These are phyloP conservation scores for Epinephelus awoara DNA, from an alignment of 2,797 vertebrate species.

Conservation along the genomic window DNA sequence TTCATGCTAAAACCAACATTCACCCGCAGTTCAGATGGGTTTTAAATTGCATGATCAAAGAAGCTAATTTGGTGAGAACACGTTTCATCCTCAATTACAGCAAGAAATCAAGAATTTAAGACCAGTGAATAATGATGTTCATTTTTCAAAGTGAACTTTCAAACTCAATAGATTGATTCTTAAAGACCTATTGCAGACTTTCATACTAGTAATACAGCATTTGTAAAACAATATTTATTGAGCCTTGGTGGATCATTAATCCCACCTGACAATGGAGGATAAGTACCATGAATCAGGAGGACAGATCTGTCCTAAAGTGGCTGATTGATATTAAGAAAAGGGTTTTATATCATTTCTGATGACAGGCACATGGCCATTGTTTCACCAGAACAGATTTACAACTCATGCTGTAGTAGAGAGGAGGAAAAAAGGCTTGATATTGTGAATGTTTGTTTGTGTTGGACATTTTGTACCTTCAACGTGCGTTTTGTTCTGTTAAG, in stretches of 20 bases:
- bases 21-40: constrained; percentile 20
- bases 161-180: neutral
- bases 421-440: neutral
- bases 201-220: neutral
- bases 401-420: neutral
- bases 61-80: constrained; percentile 36
- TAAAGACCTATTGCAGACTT: neutral
- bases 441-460: constrained; percentile 12
- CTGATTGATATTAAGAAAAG: constrained; percentile 20
- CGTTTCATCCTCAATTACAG: neutral
- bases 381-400: constrained; percentile 19
- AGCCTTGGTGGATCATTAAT: neutral
- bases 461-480: constrained; percentile 37
- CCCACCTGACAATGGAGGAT: neutral
- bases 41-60: constrained; percentile 55
- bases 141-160: neutral
- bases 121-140: neutral
- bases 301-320: neutral
- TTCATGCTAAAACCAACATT: constrained; percentile 59
- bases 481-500: constrained; percentile 29
- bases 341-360: neutral
- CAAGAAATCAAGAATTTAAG: neutral
- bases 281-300: constrained; percentile 3
- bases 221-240: constrained; percentile 3
- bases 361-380: neutral